Evolutionary conservation across 2,797 vertebrate genomes (phyloP).

Genomic region (Labroides dimidiatus): DNA sequence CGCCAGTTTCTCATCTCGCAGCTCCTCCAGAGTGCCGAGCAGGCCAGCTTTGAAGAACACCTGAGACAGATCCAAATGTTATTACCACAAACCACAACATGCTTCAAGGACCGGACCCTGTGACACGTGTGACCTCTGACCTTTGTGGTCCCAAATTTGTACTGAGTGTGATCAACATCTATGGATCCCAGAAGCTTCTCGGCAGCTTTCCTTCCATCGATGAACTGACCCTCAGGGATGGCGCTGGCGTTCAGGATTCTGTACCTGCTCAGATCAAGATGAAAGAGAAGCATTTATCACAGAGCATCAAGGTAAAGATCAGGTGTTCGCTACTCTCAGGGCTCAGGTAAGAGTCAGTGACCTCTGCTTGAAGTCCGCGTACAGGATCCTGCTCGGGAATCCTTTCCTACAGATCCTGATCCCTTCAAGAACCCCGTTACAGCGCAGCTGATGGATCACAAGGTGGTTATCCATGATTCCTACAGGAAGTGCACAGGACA

Average conservation of each 20-base stretch:
- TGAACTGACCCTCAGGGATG: slow-evolving; percentile 90
- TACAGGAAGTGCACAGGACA: neutral
- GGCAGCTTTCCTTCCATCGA: slow-evolving; percentile 90
- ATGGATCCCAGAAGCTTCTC: slow-evolving; percentile 91
- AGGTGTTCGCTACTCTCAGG: neutral
- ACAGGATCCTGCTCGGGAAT: slow-evolving; percentile 86
- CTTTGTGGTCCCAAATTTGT: slow-evolving; percentile 91
- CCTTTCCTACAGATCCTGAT: slow-evolving; percentile 91
- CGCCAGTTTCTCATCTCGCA: slow-evolving; percentile 87
- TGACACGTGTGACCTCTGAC: slow-evolving; percentile 55
- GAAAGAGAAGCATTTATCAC: neutral
- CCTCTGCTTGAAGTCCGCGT: slow-evolving; percentile 86
- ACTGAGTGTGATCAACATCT: slow-evolving; percentile 89
- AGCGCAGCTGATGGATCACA: slow-evolving; percentile 76
- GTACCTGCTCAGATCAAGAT: slow-evolving; percentile 57
- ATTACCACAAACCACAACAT: too few relatives aligned
- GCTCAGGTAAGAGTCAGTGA: slow-evolving; percentile 32
- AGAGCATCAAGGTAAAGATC: neutral
- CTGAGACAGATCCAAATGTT: slow-evolving; percentile 29
- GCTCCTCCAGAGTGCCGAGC: slow-evolving; percentile 86
- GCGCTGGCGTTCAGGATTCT: slow-evolving; percentile 88
- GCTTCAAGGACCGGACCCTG: neutral
- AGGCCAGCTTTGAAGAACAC: slow-evolving; percentile 87
- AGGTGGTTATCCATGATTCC: slow-evolving; percentile 69
- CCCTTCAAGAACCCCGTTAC: slow-evolving; percentile 84